A percentile compares a stretch with the other conserved stretches of the same genome.
Evolutionary conservation across 2,888 invertebrate species (phyloP).

Genomic region (Lepidonotus clava): DNA sequence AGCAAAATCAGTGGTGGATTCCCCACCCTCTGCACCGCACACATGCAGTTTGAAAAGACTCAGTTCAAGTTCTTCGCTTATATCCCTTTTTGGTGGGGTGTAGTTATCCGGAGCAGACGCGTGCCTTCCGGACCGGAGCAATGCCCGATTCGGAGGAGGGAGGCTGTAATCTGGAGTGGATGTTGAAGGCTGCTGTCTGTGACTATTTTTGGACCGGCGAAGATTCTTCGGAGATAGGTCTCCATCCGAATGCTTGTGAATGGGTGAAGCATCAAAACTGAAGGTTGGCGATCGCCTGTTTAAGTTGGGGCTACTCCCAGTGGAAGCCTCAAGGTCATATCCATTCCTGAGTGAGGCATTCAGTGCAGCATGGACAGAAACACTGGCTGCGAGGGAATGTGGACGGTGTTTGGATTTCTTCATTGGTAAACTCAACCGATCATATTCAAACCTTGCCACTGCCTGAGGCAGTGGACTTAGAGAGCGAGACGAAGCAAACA

Average conservation of each 20-base stretch:
- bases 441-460: slow-evolving; percentile 28
- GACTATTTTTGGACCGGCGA: neutral
- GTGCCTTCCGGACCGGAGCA: slow-evolving; percentile 4
- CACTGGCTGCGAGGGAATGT: slow-evolving; percentile 37
- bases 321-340: neutral
- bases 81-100: neutral
- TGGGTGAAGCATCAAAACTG: neutral
- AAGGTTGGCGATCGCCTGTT: neutral
- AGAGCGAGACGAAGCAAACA: neutral
- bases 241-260: slow-evolving; percentile 3
- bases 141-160: neutral
- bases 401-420: neutral
- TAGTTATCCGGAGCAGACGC: slow-evolving; percentile 30
- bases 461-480: neutral
- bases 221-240: neutral
- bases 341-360: slow-evolving; percentile 2
- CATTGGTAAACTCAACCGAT: neutral
- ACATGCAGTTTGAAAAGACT: slow-evolving; percentile 22
- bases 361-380: slow-evolving; percentile 38
- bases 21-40: neutral
- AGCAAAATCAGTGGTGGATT: neutral
- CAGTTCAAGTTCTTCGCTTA: neutral
- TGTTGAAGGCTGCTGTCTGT: neutral
- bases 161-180: slow-evolving; percentile 29
- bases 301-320: neutral